Evolutionary conservation across 2,113 vertebrate species (phyloP).

Genomic region (Chaetura pelagica): DNA sequence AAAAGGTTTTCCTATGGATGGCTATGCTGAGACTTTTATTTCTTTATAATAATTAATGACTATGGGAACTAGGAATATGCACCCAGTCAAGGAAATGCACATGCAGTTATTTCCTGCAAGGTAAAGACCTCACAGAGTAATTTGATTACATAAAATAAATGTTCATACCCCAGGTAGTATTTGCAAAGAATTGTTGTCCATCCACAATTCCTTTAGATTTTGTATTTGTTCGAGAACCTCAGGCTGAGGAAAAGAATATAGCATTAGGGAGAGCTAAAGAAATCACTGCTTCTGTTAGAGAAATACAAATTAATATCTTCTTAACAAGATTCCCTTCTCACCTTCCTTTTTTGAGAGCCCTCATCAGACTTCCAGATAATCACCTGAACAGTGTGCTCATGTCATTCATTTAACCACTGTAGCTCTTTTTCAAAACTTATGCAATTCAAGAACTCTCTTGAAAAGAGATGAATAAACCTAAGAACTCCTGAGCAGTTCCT

Average conservation of each 20-base stretch:
- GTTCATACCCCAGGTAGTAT: constrained; percentile 92
- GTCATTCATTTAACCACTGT: background rate
- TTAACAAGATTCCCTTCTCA: background rate
- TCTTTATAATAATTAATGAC: background rate
- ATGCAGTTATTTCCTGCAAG: background rate
- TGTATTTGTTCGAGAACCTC: constrained; percentile 98
- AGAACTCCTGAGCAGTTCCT: no score
- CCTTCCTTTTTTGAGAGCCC: background rate
- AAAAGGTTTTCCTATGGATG: background rate
- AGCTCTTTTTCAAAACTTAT: background rate
- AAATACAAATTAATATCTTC: background rate
- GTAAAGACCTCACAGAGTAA: background rate
- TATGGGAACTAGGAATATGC: background rate
- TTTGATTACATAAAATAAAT: constrained; percentile 52
- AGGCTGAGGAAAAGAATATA: constrained; percentile 78
- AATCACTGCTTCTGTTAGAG: background rate
- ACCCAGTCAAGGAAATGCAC: background rate
- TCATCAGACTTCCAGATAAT: background rate
- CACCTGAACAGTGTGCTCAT: rapidly evolving
- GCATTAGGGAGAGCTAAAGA: background rate
- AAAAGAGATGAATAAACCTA: background rate
- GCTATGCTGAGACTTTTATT: background rate
- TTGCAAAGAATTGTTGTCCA: constrained; percentile 98
- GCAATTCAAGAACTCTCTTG: background rate
- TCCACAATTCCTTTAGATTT: constrained; percentile 94